phyloP scores from a whole-genome alignment of 2,888 invertebrate genomes.

The Griposia aprilina region DNA sequence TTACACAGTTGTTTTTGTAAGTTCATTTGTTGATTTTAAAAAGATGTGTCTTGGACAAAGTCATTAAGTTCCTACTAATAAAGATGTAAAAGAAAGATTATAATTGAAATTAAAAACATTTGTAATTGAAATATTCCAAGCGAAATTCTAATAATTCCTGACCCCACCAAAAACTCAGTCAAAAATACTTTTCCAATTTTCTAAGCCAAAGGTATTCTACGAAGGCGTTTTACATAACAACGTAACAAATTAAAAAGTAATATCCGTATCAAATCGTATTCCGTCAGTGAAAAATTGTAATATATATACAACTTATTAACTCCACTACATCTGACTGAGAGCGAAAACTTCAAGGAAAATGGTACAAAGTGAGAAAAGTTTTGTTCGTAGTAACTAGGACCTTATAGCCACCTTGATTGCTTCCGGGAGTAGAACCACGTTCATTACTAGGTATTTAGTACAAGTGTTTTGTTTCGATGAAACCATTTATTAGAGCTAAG shows the following conservation, averaged over 20 bases:
- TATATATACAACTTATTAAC: conserved; percentile 26
- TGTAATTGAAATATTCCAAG: neutral
- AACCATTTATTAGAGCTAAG: conserved; percentile 14
- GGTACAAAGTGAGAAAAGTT: neutral
- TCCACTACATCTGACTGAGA: conserved; percentile 15
- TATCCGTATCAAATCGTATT: conserved; percentile 29
- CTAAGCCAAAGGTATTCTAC: neutral
- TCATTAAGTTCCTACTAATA: neutral
- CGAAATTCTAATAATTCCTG: neutral
- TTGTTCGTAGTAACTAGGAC: neutral
- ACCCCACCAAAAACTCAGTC: neutral
- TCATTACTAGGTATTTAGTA: conserved; percentile 15
- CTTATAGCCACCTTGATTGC: conserved; percentile 26
- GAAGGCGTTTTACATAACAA: conserved; percentile 12
- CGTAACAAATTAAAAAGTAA: conserved; percentile 40
- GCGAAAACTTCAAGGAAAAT: conserved; percentile 34
- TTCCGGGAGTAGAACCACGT: neutral
- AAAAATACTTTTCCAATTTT: neutral
- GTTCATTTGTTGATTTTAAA: neutral
- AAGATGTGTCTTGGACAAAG: neutral
- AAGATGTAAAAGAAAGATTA: neutral
- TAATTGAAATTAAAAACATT: no score
- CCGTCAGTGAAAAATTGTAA: conserved; percentile 35
- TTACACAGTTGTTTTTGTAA: conserved; percentile 1
- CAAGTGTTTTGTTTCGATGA: conserved; percentile 9